Percentiles rank a stretch among this genome's conserved stretches.
phyloP scores from a whole-genome alignment of 2,888 invertebrate species.

The Hypomecis atomaria region DNA sequence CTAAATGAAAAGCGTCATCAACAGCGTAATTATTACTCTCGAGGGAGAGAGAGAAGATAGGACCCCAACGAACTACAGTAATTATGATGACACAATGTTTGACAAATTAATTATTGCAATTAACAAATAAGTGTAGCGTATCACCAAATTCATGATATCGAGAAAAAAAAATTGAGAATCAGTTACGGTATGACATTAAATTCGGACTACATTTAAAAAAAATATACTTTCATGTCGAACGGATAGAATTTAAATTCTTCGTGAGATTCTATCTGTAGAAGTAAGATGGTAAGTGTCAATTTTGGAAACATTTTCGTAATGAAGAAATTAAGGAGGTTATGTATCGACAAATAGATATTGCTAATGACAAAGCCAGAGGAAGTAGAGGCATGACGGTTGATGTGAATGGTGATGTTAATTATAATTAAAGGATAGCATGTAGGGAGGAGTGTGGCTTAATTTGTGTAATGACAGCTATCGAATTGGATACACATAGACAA shows the following conservation, averaged over 20 bases:
- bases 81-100: slow-evolving; percentile 43
- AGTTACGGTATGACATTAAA: neutral
- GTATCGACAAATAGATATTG: slow-evolving; percentile 8
- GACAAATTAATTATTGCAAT: slow-evolving; percentile 43
- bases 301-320: neutral
- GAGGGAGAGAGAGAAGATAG: neutral
- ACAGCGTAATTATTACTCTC: slow-evolving; percentile 10
- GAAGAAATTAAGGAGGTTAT: neutral
- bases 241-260: too few species aligned
- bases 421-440: slow-evolving; percentile 16
- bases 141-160: neutral
- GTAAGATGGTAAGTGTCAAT: too few species aligned
- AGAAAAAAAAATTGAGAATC: too few species aligned
- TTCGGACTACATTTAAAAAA: neutral
- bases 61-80: slow-evolving; percentile 16
- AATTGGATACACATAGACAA: neutral
- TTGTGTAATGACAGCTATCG: neutral
- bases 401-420: slow-evolving; percentile 32
- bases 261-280: too few species aligned
- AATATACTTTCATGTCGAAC: neutral
- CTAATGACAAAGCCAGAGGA: slow-evolving; percentile 41
- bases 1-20: slow-evolving; percentile 12
- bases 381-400: slow-evolving; percentile 14
- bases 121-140: neutral
- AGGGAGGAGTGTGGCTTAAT: neutral